These are phyloP conservation scores for Euphysa ruthae DNA, from an alignment of 30 jellyfish, hydroid and myxozoan genomes.

Conservation along the genomic window DNA sequence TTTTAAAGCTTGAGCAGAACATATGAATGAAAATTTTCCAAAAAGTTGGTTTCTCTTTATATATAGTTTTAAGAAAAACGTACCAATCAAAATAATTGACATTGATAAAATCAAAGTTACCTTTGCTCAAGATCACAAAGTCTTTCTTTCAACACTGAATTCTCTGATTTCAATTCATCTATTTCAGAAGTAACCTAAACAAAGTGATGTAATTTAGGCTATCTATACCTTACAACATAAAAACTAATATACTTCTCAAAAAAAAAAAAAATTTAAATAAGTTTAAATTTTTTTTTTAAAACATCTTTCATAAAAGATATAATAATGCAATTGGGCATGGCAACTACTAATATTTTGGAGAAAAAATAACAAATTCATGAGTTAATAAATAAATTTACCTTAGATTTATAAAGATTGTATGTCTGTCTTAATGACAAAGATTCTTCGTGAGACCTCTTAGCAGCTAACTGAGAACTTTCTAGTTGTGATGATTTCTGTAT, in stretches of 20 bases:
- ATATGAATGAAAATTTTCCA: too few relatives aligned
- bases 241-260: slow-evolving; percentile 69
- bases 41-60: too few relatives aligned
- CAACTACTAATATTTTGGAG: too few relatives aligned
- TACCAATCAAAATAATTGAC: too few relatives aligned
- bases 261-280: slow-evolving; percentile 58
- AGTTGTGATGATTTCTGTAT: slow-evolving; percentile 46
- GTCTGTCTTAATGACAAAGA: slow-evolving; percentile 67
- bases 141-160: slow-evolving; percentile 46
- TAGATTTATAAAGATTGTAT: slow-evolving; percentile 66
- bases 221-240: slow-evolving; percentile 60
- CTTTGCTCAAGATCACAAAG: slow-evolving; percentile 73
- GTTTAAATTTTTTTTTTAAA: too few relatives aligned
- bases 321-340: too few relatives aligned
- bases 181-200: slow-evolving; percentile 66
- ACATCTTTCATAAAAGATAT: too few relatives aligned
- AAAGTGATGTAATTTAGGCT: not conserved
- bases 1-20: too few relatives aligned
- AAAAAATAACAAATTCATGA: slow-evolving; percentile 23
- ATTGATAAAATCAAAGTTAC: slow-evolving; percentile 3
- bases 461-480: slow-evolving; percentile 42
- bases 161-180: slow-evolving; percentile 42
- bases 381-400: slow-evolving; percentile 34
- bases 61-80: too few relatives aligned
- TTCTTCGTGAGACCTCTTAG: slow-evolving; percentile 77